A percentile compares a stretch with the other conserved stretches of the same genome.
Evolutionary conservation across 2,797 vertebrate species (phyloP).

Genomic region (Scyliorhinus canicula): DNA sequence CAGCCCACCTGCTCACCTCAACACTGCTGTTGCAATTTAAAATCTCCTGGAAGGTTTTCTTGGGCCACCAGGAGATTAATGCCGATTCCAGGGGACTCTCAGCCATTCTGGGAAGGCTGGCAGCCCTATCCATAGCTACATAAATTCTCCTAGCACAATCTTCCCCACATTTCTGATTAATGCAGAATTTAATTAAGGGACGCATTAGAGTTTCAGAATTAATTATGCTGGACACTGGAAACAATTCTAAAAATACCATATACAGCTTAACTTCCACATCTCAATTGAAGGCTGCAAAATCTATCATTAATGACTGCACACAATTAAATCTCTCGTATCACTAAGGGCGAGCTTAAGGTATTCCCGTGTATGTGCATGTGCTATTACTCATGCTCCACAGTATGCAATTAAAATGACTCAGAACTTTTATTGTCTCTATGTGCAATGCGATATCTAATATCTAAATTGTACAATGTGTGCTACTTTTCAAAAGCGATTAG

Average conservation of each 20-base stretch:
- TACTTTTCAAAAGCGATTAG: background rate
- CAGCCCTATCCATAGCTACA: too few species aligned
- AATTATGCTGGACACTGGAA: background rate
- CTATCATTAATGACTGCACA: background rate
- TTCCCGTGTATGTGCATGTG: background rate
- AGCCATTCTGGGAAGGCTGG: too few species aligned
- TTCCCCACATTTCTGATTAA: background rate
- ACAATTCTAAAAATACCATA: background rate
- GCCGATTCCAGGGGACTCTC: too few species aligned
- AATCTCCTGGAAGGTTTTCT: too few species aligned
- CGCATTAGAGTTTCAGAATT: background rate
- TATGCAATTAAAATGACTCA: slow-evolving; percentile 13
- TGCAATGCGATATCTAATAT: background rate
- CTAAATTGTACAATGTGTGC: background rate
- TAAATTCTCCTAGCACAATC: background rate
- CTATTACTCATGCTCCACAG: slow-evolving; percentile 18
- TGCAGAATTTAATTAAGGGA: background rate
- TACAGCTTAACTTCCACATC: background rate
- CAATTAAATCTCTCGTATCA: background rate
- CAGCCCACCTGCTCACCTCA: too few species aligned
- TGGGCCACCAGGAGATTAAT: too few species aligned
- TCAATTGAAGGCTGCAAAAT: background rate
- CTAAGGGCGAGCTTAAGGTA: background rate
- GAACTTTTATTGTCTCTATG: background rate
- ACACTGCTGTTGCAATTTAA: too few species aligned